Base-by-base conservation (phyloP, 2,888 invertebrate species). In the Orgyia antiqua region DNA sequence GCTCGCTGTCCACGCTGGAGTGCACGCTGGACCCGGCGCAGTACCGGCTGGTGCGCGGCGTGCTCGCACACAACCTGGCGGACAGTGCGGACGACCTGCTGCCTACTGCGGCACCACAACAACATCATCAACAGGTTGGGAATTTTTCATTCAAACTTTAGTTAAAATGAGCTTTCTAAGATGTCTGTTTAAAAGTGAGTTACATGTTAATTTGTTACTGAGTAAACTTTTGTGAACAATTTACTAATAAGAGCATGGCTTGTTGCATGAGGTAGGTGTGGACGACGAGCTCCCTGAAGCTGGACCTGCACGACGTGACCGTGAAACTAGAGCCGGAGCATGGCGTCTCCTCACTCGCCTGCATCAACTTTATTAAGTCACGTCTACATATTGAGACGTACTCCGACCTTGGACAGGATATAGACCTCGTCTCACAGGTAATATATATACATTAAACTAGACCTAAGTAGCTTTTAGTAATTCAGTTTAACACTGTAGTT, bases 281-380 rank as follows among this genome's bases (percentile, higher is more conserved):
- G 93, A 93, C 91, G 13, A 88, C 90, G 24, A 91, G 92, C n/a
- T 94, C 93, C 0, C 89, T 97, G 42, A 91, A 91, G 52, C 82
- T 98, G 35, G 93, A 96, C 56, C 87, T 98, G 23, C 91, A 94
- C 37, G 94, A 98, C 76, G 98, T 98, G 9, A 92, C 92, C 0
- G 87, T 98, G 33, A 90, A 90, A 51, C 78, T 94, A 28, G 87
- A 90, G 56, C 87, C 89, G n/a, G 77, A 83, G 45, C 88, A 88
- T 40, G 87, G 87, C 2, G 75, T 76, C 23, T 72, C 84, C 1
- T 88, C 92, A 4, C 83, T 98, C 26, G 95, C 96, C 1, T 94
- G 94, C 55, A 90, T 98, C 39, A 95, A 97, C 80, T 97, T 98
- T 70, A 94, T 97, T 46, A 94, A 94, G 72, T 97, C 97, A 0